Conservation (phyloP, 1,140 invertebrate species). For the Sogatella furcifera region DNA sequence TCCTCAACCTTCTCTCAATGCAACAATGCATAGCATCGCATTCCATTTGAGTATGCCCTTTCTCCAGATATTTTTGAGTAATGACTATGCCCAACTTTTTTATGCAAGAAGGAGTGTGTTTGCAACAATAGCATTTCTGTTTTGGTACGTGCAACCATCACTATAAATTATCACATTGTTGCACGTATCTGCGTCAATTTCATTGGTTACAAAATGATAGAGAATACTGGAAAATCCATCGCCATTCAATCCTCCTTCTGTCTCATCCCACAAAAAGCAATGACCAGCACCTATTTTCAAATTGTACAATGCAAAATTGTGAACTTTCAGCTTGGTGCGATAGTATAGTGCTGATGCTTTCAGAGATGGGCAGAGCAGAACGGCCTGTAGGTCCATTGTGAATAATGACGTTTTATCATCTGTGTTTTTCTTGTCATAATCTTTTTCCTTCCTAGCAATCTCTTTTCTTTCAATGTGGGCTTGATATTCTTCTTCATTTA, state of each 20-base stretch:
- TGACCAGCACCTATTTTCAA: slow-evolving; percentile 1
- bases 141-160: too few relatives aligned
- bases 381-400: slow-evolving; percentile 11
- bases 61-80: slow-evolving; percentile 27
- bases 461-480: background rate
- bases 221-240: slow-evolving; percentile 18
- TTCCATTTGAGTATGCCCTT: slow-evolving; percentile 22
- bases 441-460: slow-evolving; percentile 5
- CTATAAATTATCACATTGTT: slow-evolving; percentile 20
- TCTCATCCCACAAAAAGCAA: slow-evolving; percentile 9
- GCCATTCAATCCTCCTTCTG: background rate
- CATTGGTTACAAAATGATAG: slow-evolving; percentile 7
- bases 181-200: background rate
- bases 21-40: background rate
- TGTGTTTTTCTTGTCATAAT: background rate
- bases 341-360: background rate
- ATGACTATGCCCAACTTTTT: slow-evolving; percentile 18
- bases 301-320: slow-evolving; percentile 1
- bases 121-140: slow-evolving; percentile 21
- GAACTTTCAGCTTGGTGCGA: background rate
- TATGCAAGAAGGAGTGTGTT: slow-evolving; percentile 19
- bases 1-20: slow-evolving; percentile 13
- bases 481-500: slow-evolving; percentile 7
- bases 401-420: slow-evolving; percentile 4
- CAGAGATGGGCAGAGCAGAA: background rate